Percentiles rank a stretch among this genome's conserved stretches.
Conservation (phyloP, 2,113 vertebrate species). For the Crotalus helleri region DNA sequence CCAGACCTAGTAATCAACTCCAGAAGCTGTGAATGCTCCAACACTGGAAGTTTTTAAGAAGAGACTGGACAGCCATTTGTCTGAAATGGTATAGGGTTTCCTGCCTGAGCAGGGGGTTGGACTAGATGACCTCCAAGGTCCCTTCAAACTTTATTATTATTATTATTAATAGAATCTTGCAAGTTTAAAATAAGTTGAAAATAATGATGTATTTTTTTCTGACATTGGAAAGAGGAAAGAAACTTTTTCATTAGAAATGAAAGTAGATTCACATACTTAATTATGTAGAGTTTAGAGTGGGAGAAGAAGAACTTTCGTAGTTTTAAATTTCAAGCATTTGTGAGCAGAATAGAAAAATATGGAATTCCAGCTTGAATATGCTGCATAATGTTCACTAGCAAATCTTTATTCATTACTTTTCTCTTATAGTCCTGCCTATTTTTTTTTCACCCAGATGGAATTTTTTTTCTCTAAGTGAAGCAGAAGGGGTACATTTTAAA, state of each 20-base stretch:
- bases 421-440: neutral
- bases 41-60: no score
- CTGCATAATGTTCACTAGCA: neutral
- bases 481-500: neutral
- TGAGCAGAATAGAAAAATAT: neutral
- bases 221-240: neutral
- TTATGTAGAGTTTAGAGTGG: neutral
- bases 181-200: neutral
- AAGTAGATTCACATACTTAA: neutral
- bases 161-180: neutral
- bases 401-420: neutral
- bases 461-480: neutral
- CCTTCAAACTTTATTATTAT: no score
- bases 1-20: neutral
- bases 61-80: no score
- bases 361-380: neutral
- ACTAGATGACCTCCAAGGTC: no score
- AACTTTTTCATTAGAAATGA: neutral
- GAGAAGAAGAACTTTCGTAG: neutral
- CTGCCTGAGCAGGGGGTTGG: no score
- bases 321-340: neutral
- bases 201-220: neutral
- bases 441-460: neutral
- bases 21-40: neutral
- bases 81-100: no score